Base-by-base conservation (phyloP, 92 coral and sea anemone genomes). In the Umimayanthus chanpuru region DNA sequence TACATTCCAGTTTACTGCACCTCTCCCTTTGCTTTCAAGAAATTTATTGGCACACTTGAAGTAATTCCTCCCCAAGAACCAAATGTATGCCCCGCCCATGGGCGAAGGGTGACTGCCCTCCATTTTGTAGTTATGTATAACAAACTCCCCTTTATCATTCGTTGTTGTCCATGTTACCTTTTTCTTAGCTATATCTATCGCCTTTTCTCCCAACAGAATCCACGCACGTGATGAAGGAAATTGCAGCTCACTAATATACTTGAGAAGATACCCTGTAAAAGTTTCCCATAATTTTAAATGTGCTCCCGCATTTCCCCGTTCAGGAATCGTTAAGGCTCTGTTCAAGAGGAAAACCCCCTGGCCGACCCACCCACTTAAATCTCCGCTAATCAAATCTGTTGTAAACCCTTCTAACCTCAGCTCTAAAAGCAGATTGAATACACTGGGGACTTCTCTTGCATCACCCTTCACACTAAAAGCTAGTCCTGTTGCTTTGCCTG, bases 341-440 rank as follows among this genome's bases (percentile, higher is more conserved):
- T 86, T 86, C 36, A 86, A n/a, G 36, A 86, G 73, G 20, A 86
- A 77, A 12, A 86, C 89, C 26, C 89, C 89, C 64, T 86, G 77
- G 2, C 40, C 5, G 6, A 56, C 32, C 89, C 89, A 86, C 1
- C 55, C 53, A 0, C 61, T 76, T 14, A 86, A 58, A 11, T 86
- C 84, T 41, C 89, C 89, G 29, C 77, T 77, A 4, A 72, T 15
- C 16, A 86, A 41, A 6, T 56, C 89, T 21, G 80, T 81, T 5
- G 11, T 0, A 32, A 11, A 1, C 11, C 89, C 84, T 58, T 86
- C 89, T 55, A 61, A 39, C 20, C 28, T 39, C 55, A 86, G 47
- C 84, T 86, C 89, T 23, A 86, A 70, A 1, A 86, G 82, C 55
- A 86, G 30, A 65, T 77, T 86, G 4, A 56, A 64, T 41, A 86